phyloP scores from a whole-genome alignment of 2,888 invertebrate species.

The Eustalomyia histrio region DNA sequence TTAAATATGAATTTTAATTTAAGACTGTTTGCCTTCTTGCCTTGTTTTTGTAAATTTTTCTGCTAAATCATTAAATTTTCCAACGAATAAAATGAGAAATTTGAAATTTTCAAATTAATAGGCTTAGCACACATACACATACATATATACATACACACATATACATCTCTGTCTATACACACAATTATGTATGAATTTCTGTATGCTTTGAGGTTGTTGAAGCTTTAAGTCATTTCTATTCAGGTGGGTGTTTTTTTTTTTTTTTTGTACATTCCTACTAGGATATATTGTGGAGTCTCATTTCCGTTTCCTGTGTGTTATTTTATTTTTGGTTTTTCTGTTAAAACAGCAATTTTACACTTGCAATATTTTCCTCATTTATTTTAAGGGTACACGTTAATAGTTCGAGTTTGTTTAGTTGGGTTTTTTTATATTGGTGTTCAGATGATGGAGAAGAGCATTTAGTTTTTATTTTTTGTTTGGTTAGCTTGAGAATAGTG shows the following conservation, averaged over 20 bases:
- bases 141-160: too few species aligned
- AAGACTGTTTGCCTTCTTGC: constrained; percentile 1
- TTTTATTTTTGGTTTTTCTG: background rate
- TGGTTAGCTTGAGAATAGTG: background rate
- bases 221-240: background rate
- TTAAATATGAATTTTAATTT: constrained; percentile 41
- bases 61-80: constrained; percentile 46
- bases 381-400: background rate
- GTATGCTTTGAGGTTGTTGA: background rate
- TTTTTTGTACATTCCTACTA: constrained; percentile 3
- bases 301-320: constrained; percentile 39
- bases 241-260: background rate
- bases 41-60: constrained; percentile 36
- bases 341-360: constrained; percentile 15
- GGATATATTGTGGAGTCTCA: constrained; percentile 20
- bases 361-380: constrained; percentile 10
- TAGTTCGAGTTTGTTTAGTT: background rate
- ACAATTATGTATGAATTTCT: background rate
- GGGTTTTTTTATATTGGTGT: background rate
- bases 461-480: constrained; percentile 12
- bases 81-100: constrained; percentile 40
- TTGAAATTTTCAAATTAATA: constrained; percentile 54
- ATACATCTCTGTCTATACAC: background rate
- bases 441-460: background rate
- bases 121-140: constrained; percentile 3